Percentiles rank a stretch among this genome's conserved stretches.
phyloP scores from a whole-genome alignment of 2,797 vertebrate genomes.

The Neosilurus mollespiculum region DNA sequence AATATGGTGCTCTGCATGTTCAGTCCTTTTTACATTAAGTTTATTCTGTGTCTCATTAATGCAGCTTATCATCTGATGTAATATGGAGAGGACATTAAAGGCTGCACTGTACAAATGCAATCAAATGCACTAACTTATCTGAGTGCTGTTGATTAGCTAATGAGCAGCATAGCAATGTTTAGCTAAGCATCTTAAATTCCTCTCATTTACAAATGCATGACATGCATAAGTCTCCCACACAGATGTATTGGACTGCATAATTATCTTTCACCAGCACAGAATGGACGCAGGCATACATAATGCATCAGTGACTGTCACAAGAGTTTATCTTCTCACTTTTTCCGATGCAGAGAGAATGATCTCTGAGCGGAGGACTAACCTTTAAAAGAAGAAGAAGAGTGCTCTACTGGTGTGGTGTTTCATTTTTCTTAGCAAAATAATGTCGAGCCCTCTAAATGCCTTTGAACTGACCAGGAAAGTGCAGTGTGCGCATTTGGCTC shows the following conservation, averaged over 20 bases:
- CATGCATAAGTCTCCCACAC: conserved; percentile 23
- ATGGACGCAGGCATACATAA: conserved; percentile 52
- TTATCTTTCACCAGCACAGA: conserved; percentile 47
- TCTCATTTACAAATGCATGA: conserved; percentile 18
- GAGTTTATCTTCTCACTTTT: conserved; percentile 53
- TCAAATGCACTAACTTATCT: not conserved
- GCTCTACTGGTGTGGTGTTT: conserved; percentile 36
- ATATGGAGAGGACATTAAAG: not conserved
- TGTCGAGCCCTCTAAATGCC: conserved; percentile 32
- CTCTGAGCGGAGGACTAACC: conserved; percentile 51
- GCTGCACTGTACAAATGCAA: not conserved
- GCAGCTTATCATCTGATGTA: not conserved
- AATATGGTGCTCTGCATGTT: no score
- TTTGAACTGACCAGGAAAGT: conserved; percentile 28
- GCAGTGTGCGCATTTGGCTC: not conserved
- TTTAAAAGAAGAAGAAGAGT: conserved; percentile 52
- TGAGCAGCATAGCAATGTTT: conserved; percentile 26
- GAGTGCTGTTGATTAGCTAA: conserved; percentile 18
- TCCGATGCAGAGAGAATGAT: conserved; percentile 47
- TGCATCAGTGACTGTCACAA: conserved; percentile 55
- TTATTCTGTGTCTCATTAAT: not conserved
- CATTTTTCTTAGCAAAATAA: conserved; percentile 38
- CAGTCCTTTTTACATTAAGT: not conserved
- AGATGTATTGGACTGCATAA: conserved; percentile 51
- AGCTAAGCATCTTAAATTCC: conserved; percentile 32